Base-by-base conservation (phyloP, 2,797 vertebrate species). In the Channa striata region DNA sequence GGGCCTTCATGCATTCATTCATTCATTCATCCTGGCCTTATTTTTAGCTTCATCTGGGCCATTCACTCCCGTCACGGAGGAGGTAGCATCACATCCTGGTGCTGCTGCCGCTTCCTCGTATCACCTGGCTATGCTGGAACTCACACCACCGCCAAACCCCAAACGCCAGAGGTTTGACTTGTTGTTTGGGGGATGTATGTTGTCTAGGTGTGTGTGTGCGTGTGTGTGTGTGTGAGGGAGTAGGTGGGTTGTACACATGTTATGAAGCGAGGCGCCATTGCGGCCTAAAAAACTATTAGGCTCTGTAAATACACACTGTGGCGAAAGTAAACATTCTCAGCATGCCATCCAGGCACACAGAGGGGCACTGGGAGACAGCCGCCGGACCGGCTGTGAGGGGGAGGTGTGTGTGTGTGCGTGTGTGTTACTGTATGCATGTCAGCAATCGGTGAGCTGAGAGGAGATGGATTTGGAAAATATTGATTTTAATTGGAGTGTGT, bases 291-390 rank as follows among this genome's bases (percentile, higher is more conserved):
- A 93, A 92, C 92, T 92, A 92, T 93, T 93, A 92, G 90, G 86
- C 90, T 93, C 89, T 91, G 90, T 92, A 93, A 93, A 93, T 92
- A 93, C 90, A 91, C 89, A 91, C 88, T 92, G 90, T 91, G 91
- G 91, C 60, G 84, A 93, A 93, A 90, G 92, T 92, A 92, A 92
- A 93, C 90, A 92, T 92, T 93, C 90, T 89, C 87, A 89, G 90
- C 92, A 93, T 93, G 90, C 92, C 92, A 90, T 88, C 78, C 71
- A 85, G 86, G 87, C 85, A 64, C 90, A 89, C 85, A 88, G 87
- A 91, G 88, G 88, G 90, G 89, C 82, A 90, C 88, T 82, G 87
- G 90, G 92, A 93, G 91, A 92, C 91, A 88, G 89, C 86, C 79
- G 78, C 62, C 73, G 77, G 87, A 87, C 82, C 83, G 83, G 70